These are phyloP conservation scores for Neuroterus valhalla DNA, from an alignment of 1,140 invertebrate species.

Conservation along the genomic window DNA sequence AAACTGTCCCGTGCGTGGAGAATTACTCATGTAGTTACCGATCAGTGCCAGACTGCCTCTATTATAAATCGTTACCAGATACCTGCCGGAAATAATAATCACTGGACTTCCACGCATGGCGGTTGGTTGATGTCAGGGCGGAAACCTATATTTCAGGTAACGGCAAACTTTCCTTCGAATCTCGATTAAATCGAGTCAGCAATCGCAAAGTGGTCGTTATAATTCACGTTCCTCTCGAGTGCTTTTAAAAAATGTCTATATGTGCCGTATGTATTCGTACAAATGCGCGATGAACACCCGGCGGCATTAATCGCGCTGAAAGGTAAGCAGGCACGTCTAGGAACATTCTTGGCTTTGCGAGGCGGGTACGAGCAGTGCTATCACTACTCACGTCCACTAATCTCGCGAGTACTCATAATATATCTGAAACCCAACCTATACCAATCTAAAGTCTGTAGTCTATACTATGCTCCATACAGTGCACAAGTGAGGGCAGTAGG, in stretches of 20 bases:
- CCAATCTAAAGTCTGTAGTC: too few species aligned
- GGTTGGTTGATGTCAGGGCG: not conserved
- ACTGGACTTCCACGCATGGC: not conserved
- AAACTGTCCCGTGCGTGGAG: too few species aligned
- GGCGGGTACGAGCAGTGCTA: constrained; percentile 48
- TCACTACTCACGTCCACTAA: constrained; percentile 45
- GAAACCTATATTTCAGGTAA: not conserved
- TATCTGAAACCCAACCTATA: constrained; percentile 39
- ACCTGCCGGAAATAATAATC: not conserved
- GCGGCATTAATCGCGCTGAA: constrained; percentile 59
- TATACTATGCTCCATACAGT: too few species aligned
- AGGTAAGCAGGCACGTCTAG: constrained; percentile 53
- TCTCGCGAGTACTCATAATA: constrained; percentile 41
- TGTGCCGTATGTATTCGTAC: constrained; percentile 45
- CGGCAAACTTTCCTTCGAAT: constrained; percentile 1
- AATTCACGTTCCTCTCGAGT: constrained; percentile 7
- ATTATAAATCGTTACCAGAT: not conserved
- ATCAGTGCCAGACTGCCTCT: too few species aligned
- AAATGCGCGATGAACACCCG: constrained; percentile 50
- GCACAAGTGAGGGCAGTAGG: constrained; percentile 27
- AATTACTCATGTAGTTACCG: too few species aligned
- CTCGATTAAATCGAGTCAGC: not conserved
- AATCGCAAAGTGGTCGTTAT: constrained; percentile 10
- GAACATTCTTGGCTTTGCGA: constrained; percentile 48
- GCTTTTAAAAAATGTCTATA: not conserved